Base-by-base conservation (phyloP, 2,113 vertebrate genomes). In the Pelecanus crispus region DNA sequence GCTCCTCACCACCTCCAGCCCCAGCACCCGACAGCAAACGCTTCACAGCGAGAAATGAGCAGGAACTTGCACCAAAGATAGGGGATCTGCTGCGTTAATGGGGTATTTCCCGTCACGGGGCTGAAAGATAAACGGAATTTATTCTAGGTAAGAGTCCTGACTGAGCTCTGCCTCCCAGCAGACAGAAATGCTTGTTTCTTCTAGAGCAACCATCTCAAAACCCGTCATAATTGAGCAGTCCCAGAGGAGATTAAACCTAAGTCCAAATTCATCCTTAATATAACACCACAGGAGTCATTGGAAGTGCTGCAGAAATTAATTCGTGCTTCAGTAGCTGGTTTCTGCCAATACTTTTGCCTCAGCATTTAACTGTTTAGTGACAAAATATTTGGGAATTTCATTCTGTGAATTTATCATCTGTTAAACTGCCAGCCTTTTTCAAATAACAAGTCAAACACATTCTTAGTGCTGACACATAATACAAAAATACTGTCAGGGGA, bases 181-280 rank as follows among this genome's bases (percentile, higher is more conserved):
- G 56, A 45, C 44, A 94, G 68, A 79, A 92, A 67, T 68, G 32
- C 44, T 70, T 55, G 38, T 55, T 88, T 81, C 63, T 71, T 65
- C 58, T 42, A 65, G 18, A 79, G 67, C 66, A 81, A 32, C 73
- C 38, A 18, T 68, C 78, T 65, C 81, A 75, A 97, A 89, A 42
- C 42, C 40, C 31, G 86, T 84, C 12, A 4, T 52, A 89, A 94
- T 0, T 44, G 53, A 87, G 66, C 44, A 90, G 55, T 91, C 94
- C 61, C 78, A 11, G 38, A 65, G 61, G 83, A 92, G 34, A 89
- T 87, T 89, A 89, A 92, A 56, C 24, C 53, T 44, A 68, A 94
- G 53, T 87, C 93, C 83, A 91, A 94, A 97, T 75, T 94, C 61
- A 80, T 79, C 78, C 72, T 88, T 86, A 86, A 52, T 91, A 42